Evolutionary conservation across 2,888 invertebrate genomes (phyloP), one percentile per base, ranked within the genome.

Genomic region (Oxycera nigricornis): DNA sequence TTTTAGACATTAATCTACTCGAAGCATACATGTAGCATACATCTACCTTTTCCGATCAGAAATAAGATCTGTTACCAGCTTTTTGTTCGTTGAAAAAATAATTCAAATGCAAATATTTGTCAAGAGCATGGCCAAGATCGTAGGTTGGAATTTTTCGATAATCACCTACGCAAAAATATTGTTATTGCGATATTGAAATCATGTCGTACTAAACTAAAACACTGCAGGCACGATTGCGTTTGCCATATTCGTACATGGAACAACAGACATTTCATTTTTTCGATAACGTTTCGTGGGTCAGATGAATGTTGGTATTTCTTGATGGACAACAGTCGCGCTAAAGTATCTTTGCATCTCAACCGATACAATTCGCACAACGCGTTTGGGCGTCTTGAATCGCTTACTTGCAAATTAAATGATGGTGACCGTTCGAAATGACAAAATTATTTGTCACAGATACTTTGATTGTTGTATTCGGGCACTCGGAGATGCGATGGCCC

Each of bases 401-500:
- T 70, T 70, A 28, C 55, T 30, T 17, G 70, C 31, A 70, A 70
- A 70, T 70, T 70, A 70, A 70, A 52, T 52, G 70, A 70, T 55
- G 20, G 20, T 52, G 70, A 70, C 70, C 57, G 28, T 41, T 62
- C 62, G 50, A 70, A 41, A 62, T 75, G 75, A 75, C 75, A 73
- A 75, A 75, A 75, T 75, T 75, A 75, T 75, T 75, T 75, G 75
- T 75, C 75, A 75, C 30, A 70, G 75, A 75, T 75, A 52, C 62
- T 68, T 68, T 68, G 61, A 22, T 1, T 24, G 65, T 41, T 41
- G 65, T 39, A 39, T 39, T 65, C 41, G 39, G 65, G 65, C 65
- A 65, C 65, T 65, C 24, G 20, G 30, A 41, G 14, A 65, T 65
- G 65, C n/a, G 65, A 65, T 65, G 20, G 65, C 1, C 65, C 41